Base-by-base conservation (phyloP, 2,797 vertebrate genomes). In the Choloepus didactylus region DNA sequence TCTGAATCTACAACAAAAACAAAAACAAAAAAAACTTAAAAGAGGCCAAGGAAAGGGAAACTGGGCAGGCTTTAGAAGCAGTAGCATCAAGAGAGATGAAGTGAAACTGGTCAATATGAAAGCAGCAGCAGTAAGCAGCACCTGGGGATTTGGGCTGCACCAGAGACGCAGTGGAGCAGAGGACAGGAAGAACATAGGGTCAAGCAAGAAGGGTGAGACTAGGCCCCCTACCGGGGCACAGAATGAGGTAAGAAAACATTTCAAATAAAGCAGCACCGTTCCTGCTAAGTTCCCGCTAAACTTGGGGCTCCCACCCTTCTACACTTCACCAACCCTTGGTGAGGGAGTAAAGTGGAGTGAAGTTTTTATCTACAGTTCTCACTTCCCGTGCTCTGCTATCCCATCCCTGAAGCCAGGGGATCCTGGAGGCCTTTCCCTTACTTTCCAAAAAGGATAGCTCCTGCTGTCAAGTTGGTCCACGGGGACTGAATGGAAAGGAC, bases 181-280 rank as follows among this genome's bases (percentile, higher is more conserved):
- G 77, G 66, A 90, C 56, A 93, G 95, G 91, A 70, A 83, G 66
- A 94, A 90, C 21, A 44, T 4, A 44, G 66, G 88, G 85, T 94
- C 97, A 88, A 95, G 95, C 96, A 94, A 85, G 86, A 93, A 31
- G 69, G 82, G 89, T 86, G 94, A 92, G 93, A 95, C 95, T 89
- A 85, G 95, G 67, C 79, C 81, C 96, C 72, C 54, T 89, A 93
- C 19, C 89, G 89, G 96, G 95, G 89, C 89, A 97, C 93, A 95
- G 81, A 97, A 98, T 97, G 97, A 98, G 97, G 97, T 98, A 98
- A 98, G 96, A 97, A 97, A 98, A 97, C 97, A 95, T 96, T 96
- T 97, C 95, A 97, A 98, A 98, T 94, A 95, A 97, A 98, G 97
- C 97, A 98, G 97, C 97, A 98, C 97, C 97, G 64, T 97, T 97